Base-by-base conservation (phyloP, 2,113 vertebrate species). In the Nicator chloris region DNA sequence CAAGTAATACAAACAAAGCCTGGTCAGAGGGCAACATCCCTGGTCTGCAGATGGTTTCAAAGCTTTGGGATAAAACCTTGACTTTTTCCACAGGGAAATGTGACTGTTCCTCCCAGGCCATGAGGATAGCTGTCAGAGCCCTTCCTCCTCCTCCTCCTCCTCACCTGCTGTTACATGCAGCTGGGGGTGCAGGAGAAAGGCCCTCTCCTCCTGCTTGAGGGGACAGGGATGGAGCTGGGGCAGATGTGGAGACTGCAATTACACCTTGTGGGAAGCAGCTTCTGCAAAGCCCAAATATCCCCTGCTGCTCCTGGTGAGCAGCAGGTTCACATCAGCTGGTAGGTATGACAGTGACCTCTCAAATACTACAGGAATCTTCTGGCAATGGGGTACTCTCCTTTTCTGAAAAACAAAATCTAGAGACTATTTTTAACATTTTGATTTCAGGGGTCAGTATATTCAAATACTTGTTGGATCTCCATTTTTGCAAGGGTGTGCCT, bases 141-240 rank as follows among this genome's bases (percentile, higher is more conserved):
- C 49, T 64, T 76, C 59, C 14, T 76, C 51, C 37, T 72, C 20
- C 40, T 82, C 28, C 33, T 80, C 3, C 28, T 45, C 61, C 39
- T 47, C 23, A 2, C 11, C 14, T 17, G 45, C 21, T 53, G 15
- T 4, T 0, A 5, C 40, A 37, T 1, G 3, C 1, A 5, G 6
- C 39, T 59, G 59, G 35, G 10, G 18, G 9, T 27, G 30, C 35
- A 39, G 59, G 42, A 47, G 16, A 42, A 30, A 24, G 23, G 8
- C 5, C 10, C 8, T 77, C 28, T 70, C 28, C 35, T 75, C 60
- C 20, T 8, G 2, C 40, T 49, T 13, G 4, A 7, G 15, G 40
- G 35, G 68, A 60, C 1, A 5, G 30, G 18, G 64, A 18, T 1
- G 4, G 70, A 45, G 28, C 0, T 9, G 28, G 71, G 35, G 23